Base-by-base conservation (phyloP, 1,140 invertebrate genomes). In the Solen grandis region DNA sequence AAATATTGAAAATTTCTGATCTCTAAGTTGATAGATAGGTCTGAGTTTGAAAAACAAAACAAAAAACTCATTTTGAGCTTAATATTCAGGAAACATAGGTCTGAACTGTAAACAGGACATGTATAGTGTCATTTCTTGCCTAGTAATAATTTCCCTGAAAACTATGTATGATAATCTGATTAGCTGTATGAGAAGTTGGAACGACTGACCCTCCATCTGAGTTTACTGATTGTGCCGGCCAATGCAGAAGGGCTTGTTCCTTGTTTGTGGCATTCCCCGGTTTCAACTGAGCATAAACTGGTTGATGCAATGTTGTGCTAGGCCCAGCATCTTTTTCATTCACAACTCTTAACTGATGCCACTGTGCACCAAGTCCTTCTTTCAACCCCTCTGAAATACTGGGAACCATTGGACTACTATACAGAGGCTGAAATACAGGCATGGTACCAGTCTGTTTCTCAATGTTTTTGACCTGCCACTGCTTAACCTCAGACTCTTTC, bases 271-370 rank as follows among this genome's bases (percentile, higher is more conserved):
- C 8, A 46, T 10, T 46, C 41, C 29, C 73, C 50, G 33, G 1
- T 31, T 76, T 76, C 22, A 76, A n/a, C 35, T 62, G 41, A 1
- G 73, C 38, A 65, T 65, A 76, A 27, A 76, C 19, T 1, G 73
- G 73, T 8, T 4, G 52, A 2, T 10, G 29, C 14, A 62, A 1
- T 10, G 57, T 8, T 14, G 41, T 4, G 14, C 46, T 31, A 29
- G 72, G 10, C 5, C 14, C 63, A 76, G 2, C 41, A 65, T 33
- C 41, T 38, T 65, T 46, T 19, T 3, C 14, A 3, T 4, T 10
- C 4, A 46, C 5, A 22, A n/a, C 10, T 74, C n/a, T 16, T 22
- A 16, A 8, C 25, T 62, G 57, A 27, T 52, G 59, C 62, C 73
- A 76, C 8, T 65, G 57, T 22, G 60, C 4, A 27, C 35, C 22